Conservation (phyloP, 2,113 vertebrate species). For the Thamnaconus septentrionalis region DNA sequence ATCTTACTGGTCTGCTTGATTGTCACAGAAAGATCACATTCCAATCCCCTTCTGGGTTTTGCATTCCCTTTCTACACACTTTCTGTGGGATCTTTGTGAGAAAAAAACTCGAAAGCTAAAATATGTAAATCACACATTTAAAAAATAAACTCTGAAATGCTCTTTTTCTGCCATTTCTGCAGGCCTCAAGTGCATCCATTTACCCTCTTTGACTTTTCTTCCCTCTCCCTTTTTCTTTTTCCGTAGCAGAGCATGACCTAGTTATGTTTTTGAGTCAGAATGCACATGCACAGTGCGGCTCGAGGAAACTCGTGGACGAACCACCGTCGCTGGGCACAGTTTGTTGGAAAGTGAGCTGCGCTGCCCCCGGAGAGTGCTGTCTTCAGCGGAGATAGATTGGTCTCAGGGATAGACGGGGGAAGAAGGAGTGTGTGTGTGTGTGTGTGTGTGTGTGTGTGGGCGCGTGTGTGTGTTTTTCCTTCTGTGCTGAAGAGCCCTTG, state of each 20-base stretch:
- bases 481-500: slow-evolving; percentile 51
- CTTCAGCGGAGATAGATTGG: slow-evolving; percentile 56
- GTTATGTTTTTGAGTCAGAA: slow-evolving; percentile 50
- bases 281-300: slow-evolving; percentile 34
- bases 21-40: too few relatives aligned
- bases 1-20: too few relatives aligned
- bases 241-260: slow-evolving; percentile 48
- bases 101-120: too few relatives aligned
- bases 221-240: slow-evolving; percentile 9
- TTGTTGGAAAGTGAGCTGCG: slow-evolving; percentile 40
- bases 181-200: slow-evolving; percentile 12
- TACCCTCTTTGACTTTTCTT: slow-evolving; percentile 23
- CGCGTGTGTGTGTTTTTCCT: slow-evolving; percentile 39
- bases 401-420: slow-evolving; percentile 60
- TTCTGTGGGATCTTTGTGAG: too few relatives aligned
- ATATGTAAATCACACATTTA: slow-evolving; percentile 17
- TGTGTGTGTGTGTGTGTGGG: too few relatives aligned
- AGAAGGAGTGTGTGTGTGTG: slow-evolving; percentile 10
- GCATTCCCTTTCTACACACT: too few relatives aligned
- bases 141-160: slow-evolving; percentile 15
- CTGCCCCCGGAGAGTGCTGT: slow-evolving; percentile 38
- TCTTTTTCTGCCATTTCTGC: slow-evolving; percentile 20
- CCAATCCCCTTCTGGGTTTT: too few relatives aligned
- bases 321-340: slow-evolving; percentile 27
- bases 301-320: slow-evolving; percentile 41